These are phyloP conservation scores for Bombus huntii DNA, from an alignment of 1,140 invertebrate species.

Conservation along the genomic window DNA sequence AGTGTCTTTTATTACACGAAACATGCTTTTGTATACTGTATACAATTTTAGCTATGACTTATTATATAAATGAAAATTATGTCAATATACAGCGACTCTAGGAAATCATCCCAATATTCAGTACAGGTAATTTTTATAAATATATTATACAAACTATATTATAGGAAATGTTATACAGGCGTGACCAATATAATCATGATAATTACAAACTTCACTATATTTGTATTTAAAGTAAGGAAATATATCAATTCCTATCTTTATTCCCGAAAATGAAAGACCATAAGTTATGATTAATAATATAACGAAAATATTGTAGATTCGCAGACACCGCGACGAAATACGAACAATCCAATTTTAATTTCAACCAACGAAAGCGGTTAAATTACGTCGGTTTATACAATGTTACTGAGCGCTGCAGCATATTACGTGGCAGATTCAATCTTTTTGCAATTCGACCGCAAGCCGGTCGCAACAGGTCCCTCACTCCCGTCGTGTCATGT, in stretches of 20 bases:
- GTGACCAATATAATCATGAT: no score
- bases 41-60: no score
- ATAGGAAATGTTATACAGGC: no score
- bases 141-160: no score
- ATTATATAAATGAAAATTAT: no score
- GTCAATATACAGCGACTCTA: no score
- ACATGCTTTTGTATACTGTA: no score
- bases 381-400: conserved; percentile 8
- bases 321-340: not conserved
- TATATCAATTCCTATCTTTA: not conserved
- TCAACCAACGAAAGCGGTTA: not conserved
- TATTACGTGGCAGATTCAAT: not conserved
- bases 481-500: conserved; percentile 2
- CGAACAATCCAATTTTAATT: conserved; percentile 4
- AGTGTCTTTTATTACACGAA: no score
- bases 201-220: no score
- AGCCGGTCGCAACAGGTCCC: conserved; percentile 24
- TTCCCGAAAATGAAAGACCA: not conserved
- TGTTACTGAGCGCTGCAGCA: not conserved
- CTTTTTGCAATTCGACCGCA: conserved; percentile 1
- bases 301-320: not conserved
- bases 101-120: no score
- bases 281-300: not conserved
- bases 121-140: no score
- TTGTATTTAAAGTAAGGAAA: not conserved